Evolutionary conservation across 2,113 vertebrate genomes (phyloP).

Genomic region (Lepus europaeus): DNA sequence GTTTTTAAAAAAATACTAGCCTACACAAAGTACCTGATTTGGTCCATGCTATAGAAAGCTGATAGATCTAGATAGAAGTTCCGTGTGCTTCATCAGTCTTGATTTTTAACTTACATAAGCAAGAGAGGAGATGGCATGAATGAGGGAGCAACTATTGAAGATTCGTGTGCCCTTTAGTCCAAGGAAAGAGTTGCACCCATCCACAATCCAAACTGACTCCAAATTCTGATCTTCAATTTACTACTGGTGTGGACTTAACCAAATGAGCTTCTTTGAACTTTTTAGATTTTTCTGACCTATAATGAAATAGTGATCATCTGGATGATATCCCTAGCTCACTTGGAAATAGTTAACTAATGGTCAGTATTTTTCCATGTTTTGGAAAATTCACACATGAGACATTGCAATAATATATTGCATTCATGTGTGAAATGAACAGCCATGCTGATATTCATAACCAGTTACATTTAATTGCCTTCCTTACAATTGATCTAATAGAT

Average conservation of each 20-base stretch:
- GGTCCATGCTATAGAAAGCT: background rate
- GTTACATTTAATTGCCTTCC: background rate
- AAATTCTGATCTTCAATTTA: background rate
- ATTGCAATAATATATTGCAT: background rate
- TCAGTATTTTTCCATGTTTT: background rate
- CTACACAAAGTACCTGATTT: background rate
- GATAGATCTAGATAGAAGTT: background rate
- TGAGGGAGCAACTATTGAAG: no score
- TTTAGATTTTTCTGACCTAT: slow-evolving; percentile 6
- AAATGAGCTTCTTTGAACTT: background rate
- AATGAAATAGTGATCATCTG: background rate
- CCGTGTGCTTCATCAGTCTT: background rate
- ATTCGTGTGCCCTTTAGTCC: background rate
- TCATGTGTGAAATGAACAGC: background rate
- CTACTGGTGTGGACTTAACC: background rate
- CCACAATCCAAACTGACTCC: background rate
- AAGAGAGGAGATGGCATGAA: background rate
- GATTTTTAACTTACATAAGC: background rate
- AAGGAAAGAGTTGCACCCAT: background rate
- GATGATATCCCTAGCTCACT: background rate
- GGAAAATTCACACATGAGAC: background rate
- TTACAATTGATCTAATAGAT: background rate
- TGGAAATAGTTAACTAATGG: background rate
- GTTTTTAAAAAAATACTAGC: background rate
- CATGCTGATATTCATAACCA: background rate